These are phyloP conservation scores for Parasteatoda tepidariorum DNA, from an alignment of 1,140 invertebrate genomes.

Conservation along the genomic window DNA sequence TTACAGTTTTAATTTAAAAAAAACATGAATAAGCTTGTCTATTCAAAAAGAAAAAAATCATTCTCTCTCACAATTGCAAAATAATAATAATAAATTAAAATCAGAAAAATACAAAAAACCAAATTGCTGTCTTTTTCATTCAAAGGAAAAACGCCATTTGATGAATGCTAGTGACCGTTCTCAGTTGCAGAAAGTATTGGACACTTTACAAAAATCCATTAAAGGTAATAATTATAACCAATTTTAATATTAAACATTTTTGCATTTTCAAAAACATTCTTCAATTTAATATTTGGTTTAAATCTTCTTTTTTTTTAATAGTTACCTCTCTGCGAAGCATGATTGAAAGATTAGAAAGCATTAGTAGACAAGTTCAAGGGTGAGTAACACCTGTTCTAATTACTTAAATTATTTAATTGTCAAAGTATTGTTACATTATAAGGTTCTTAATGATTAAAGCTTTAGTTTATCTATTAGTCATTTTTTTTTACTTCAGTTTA, in stretches of 20 bases:
- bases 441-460: neutral
- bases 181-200: conserved; percentile 88
- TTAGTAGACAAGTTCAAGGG: conserved; percentile 84
- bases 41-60: too few species aligned
- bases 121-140: too few species aligned
- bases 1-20: too few species aligned
- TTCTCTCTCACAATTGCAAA: too few species aligned
- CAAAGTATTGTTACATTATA: neutral
- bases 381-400: conserved; percentile 68
- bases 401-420: neutral
- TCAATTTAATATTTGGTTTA: neutral
- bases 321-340: conserved; percentile 90
- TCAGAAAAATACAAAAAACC: too few species aligned
- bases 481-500: neutral
- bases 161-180: conserved; percentile 81
- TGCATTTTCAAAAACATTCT: neutral
- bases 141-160: conserved; percentile 83
- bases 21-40: too few species aligned
- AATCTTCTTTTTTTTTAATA: conserved; percentile 55
- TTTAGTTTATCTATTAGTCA: neutral
- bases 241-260: neutral
- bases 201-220: conserved; percentile 92
- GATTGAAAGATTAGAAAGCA: conserved; percentile 90
- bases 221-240: conserved; percentile 72
- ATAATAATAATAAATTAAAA: too few species aligned